These are phyloP conservation scores for Hydropsyche betteni DNA, from an alignment of 2,888 invertebrate genomes.

Conservation along the genomic window DNA sequence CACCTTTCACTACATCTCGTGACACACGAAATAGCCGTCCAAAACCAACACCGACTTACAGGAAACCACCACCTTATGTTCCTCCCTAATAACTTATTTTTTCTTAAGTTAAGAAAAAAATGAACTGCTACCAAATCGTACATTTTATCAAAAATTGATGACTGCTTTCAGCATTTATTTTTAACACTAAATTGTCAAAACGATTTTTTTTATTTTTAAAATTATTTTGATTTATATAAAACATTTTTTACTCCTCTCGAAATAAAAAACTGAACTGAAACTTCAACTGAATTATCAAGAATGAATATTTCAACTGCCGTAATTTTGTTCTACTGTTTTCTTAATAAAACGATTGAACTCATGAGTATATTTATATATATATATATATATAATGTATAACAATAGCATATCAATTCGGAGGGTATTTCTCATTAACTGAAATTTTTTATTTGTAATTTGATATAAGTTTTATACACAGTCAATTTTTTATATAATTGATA, in stretches of 20 bases:
- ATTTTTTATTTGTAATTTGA: background rate
- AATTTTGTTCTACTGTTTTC: too few species aligned
- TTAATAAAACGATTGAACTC: too few species aligned
- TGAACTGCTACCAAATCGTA: constrained; percentile 31
- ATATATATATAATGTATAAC: too few species aligned
- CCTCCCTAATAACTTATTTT: constrained; percentile 76
- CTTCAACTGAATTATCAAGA: too few species aligned
- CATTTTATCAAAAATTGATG: constrained; percentile 21
- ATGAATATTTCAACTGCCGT: too few species aligned
- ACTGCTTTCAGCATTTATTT: constrained; percentile 37
- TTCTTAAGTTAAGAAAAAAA: background rate
- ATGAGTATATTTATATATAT: too few species aligned
- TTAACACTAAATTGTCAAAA: background rate
- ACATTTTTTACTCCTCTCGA: too few species aligned
- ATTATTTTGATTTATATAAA: too few species aligned
- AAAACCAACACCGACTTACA: constrained; percentile 88
- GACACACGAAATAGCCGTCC: constrained; percentile 80
- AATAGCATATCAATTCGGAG: constrained; percentile 19
- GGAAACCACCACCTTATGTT: constrained; percentile 96
- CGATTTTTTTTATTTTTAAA: background rate
- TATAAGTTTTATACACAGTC: constrained; percentile 12
- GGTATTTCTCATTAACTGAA: background rate
- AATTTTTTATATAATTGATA: constrained; percentile 6
- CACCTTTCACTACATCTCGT: constrained; percentile 80
- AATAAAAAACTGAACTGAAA: too few species aligned